Percentiles rank a stretch among this genome's conserved stretches.
phyloP scores from a whole-genome alignment of 2,888 invertebrate species.

The Pimpla rufipes region DNA sequence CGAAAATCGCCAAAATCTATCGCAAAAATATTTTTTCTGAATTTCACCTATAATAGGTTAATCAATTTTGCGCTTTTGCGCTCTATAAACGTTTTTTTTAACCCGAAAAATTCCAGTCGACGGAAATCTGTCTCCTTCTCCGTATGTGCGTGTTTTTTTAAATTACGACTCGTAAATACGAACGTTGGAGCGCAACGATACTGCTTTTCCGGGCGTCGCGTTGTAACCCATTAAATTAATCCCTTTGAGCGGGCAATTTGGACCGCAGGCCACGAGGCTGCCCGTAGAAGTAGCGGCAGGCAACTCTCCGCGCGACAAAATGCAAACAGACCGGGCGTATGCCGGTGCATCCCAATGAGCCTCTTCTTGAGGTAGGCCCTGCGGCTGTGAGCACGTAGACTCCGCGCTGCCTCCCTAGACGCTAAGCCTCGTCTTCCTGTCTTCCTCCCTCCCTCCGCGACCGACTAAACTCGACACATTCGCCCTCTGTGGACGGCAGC shows the following conservation, averaged over 20 bases:
- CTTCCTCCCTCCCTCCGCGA: conserved; percentile 1
- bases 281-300: neutral
- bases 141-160: too few relatives aligned
- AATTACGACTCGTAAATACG: neutral
- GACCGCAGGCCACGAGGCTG: conserved; percentile 11
- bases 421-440: neutral
- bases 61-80: too few relatives aligned
- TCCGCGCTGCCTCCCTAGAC: conserved; percentile 44
- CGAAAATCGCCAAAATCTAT: too few relatives aligned
- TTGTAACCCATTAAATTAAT: conserved; percentile 58
- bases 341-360: conserved; percentile 81
- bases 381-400: conserved; percentile 64
- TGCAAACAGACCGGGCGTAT: conserved; percentile 73
- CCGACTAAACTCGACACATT: conserved; percentile 8
- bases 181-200: conserved; percentile 14
- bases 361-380: conserved; percentile 70
- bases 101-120: neutral
- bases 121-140: neutral
- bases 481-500: neutral
- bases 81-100: too few relatives aligned
- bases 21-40: too few relatives aligned
- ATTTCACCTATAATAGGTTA: too few relatives aligned
- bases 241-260: conserved; percentile 53
- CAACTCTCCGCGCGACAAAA: conserved; percentile 54
- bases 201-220: conserved; percentile 6